Evolutionary conservation across 1,140 invertebrate species (phyloP).

Genomic region (Anagrus nilaparvatae): DNA sequence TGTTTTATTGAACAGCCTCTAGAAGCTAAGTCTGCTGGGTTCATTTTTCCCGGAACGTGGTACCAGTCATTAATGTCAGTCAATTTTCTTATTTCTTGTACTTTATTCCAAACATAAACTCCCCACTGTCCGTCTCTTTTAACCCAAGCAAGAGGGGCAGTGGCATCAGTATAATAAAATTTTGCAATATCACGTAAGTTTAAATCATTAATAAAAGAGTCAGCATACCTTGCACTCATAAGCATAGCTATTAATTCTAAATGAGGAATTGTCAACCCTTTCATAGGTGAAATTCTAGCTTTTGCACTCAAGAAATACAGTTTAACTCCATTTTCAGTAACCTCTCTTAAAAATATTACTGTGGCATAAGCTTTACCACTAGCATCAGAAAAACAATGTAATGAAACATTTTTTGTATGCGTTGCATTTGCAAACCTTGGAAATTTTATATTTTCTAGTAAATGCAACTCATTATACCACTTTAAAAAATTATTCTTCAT

Average conservation of each 20-base stretch:
- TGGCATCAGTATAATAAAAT: slow-evolving; percentile 17
- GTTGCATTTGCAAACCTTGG: no score
- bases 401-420: neutral
- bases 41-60: slow-evolving; percentile 30
- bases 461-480: neutral
- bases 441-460: neutral
- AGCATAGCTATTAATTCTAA: slow-evolving; percentile 29
- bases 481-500: neutral
- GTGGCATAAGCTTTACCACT: slow-evolving; percentile 1
- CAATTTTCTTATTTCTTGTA: slow-evolving; percentile 22
- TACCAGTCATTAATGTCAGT: slow-evolving; percentile 24
- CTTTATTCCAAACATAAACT: slow-evolving; percentile 23
- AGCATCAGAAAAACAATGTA: slow-evolving; percentile 7
- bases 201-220: slow-evolving; percentile 3
- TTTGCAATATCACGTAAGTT: neutral
- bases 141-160: slow-evolving; percentile 22
- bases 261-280: slow-evolving; percentile 24
- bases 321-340: neutral
- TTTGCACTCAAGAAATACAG: slow-evolving; percentile 20
- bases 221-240: slow-evolving; percentile 23
- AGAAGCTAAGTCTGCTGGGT: slow-evolving; percentile 36
- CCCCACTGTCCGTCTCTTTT: slow-evolving; percentile 13
- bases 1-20: slow-evolving; percentile 26
- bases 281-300: slow-evolving; percentile 24
- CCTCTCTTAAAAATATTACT: slow-evolving; percentile 3